Base-by-base conservation (phyloP, 2,797 vertebrate species). In the Centropyge bicolor region DNA sequence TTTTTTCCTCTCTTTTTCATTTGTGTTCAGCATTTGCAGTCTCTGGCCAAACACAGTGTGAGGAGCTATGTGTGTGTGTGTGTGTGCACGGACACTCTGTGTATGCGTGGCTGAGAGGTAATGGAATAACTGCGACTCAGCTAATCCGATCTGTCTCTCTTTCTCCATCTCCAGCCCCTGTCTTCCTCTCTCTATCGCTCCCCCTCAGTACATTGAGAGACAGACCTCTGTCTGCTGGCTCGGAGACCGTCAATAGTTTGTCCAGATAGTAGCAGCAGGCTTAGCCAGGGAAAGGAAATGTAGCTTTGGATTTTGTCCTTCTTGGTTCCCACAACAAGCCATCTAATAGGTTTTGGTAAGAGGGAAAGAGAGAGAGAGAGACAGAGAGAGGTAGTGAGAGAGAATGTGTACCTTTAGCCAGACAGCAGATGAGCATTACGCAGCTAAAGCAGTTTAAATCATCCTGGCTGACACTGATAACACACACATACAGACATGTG, bases 101-200 rank as follows among this genome's bases (percentile, higher is more conserved):
- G 74, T 81, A 59, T 86, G 73, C 55, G 35, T 60, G 70, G 74
- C 74, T 63, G 63, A 83, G 74, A 82, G 84, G 87, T 91, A 93
- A 94, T 92, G 88, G 85, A 91, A 92, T 92, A 92, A 91, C 84
- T 84, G 80, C 70, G 45, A 83, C 83, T 89, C 76, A 66, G 84
- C 82, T 93, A 90, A 93, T 93, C 90, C 90, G 14, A 86, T 90
- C 85, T 73, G 79, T 90, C 81, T 86, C 87, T 90, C 86, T 61
- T 82, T 78, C 83, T 81, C 87, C 82, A 82, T 89, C 82, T 85
- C 78, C 82, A 87, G 72, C 38, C 64, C 59, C 82, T 76, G 70
- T 86, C 80, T 81, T 63, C 31, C 80, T 87, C 79, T 84, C 85
- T 83, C 79, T 83, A 85, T 88, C 88, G 16, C 84, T 22, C 79